Evolutionary conservation across 1,140 invertebrate species (phyloP).

Genomic region (Anastatus disparis): DNA sequence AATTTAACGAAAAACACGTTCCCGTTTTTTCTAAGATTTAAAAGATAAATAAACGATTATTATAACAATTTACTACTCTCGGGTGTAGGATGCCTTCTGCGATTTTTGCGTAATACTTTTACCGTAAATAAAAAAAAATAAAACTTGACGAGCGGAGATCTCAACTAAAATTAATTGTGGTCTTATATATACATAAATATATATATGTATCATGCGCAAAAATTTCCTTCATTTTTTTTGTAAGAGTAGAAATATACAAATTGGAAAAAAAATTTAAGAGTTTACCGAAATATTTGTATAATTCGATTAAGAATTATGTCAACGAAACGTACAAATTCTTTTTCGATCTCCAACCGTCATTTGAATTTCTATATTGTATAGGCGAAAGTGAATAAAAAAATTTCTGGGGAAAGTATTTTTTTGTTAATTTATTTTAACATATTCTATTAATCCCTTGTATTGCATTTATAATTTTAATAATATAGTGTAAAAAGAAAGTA

Average conservation of each 20-base stretch:
- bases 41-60: slow-evolving; percentile 36
- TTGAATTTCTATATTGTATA: slow-evolving; percentile 35
- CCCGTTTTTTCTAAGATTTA: slow-evolving; percentile 34
- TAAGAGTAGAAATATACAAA: too few species aligned
- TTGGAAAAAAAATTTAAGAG: too few species aligned
- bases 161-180: slow-evolving; percentile 16
- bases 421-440: too few species aligned
- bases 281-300: too few species aligned
- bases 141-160: slow-evolving; percentile 58
- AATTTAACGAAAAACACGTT: slow-evolving; percentile 29
- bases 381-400: slow-evolving; percentile 35
- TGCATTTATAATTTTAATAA: too few species aligned
- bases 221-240: too few species aligned
- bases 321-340: background rate
- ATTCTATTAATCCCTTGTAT: too few species aligned
- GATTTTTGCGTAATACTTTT: slow-evolving; percentile 37
- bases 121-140: too few species aligned
- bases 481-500: too few species aligned
- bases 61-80: slow-evolving; percentile 44
- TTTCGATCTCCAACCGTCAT: slow-evolving; percentile 30
- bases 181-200: too few species aligned
- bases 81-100: slow-evolving; percentile 61
- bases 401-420: slow-evolving; percentile 27
- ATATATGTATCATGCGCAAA: too few species aligned
- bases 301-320: too few species aligned